Evolutionary conservation across 2,888 invertebrate genomes (phyloP), one percentile per base, ranked within the genome.

Genomic region (Agonopterix arenella): DNA sequence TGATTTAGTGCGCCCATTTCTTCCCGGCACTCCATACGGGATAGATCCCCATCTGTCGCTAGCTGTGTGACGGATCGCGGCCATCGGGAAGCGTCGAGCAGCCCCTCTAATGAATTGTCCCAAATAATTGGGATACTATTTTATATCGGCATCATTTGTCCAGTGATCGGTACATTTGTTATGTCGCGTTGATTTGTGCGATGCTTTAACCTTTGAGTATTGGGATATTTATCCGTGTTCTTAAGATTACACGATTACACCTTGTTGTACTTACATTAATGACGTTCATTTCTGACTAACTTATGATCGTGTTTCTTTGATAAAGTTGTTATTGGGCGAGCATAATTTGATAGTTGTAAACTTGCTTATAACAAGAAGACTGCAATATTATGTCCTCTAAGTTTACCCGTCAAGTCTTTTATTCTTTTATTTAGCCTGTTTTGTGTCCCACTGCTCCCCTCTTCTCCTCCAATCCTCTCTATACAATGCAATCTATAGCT

Each of bases 41-140:
- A 82, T 77, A 76, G 82, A 79, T 83, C 76, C 79, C 76, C 83
- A 80, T 82, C 83, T 76, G 81, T 81, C 83, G 79, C 73, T 66
- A 68, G 68, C 71, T 61, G 74, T 73, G 81, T 84, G 84, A 85
- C 82, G 79, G 77, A 86, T 86, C 71, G 75, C 76, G 62, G 78
- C 82, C 77, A 85, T 85, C 80, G 74, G 71, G 76, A 73, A 78
- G 79, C 80, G 75, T 74, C 76, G 80, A 80, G 79, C 65, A 76
- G 75, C 65, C 64, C 66, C 70, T 78, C 82, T 88, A 89, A 89
- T 89, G 88, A 89, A 89, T 89, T 85, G 85, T 86, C 82, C 85
- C 80, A 84, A 86, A 85, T 89, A 88, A 89, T 89, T 85, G 84
- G 84, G 82, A 82, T 80, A 79, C 80, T 84, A 83, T 85, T 86